These are phyloP conservation scores for Strix occidentalis DNA, from an alignment of 2,797 vertebrate genomes.

Conservation along the genomic window DNA sequence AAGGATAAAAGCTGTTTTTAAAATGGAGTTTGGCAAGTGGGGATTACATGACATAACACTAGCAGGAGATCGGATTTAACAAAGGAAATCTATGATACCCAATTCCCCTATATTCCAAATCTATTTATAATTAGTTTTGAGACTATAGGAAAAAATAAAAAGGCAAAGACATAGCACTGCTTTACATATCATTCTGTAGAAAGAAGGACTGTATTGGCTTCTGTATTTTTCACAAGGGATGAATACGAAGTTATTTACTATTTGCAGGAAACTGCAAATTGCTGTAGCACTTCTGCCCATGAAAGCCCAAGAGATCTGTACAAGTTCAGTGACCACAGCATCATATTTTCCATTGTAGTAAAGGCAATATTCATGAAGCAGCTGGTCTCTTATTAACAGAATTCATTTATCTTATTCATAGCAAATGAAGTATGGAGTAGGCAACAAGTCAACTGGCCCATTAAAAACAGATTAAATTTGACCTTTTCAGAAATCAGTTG, in stretches of 20 bases:
- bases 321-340: slow-evolving; percentile 34
- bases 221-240: background rate
- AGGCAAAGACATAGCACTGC: background rate
- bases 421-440: background rate
- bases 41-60: background rate
- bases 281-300: slow-evolving; percentile 45
- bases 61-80: background rate
- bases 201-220: background rate
- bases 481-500: background rate
- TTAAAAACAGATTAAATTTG: background rate
- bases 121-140: background rate
- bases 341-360: slow-evolving; percentile 60
- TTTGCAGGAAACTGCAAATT: slow-evolving; percentile 53
- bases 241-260: background rate
- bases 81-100: background rate
- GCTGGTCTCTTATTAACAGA: slow-evolving; percentile 44
- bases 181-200: background rate
- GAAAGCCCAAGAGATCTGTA: slow-evolving; percentile 42
- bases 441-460: background rate
- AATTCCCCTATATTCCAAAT: background rate
- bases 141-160: background rate
- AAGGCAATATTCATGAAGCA: slow-evolving; percentile 51
- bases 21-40: background rate
- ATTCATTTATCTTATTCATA: slow-evolving; percentile 36
- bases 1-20: background rate